Base-by-base conservation (phyloP, 2,113 vertebrate species). In the Paramisgurnus dabryanus region DNA sequence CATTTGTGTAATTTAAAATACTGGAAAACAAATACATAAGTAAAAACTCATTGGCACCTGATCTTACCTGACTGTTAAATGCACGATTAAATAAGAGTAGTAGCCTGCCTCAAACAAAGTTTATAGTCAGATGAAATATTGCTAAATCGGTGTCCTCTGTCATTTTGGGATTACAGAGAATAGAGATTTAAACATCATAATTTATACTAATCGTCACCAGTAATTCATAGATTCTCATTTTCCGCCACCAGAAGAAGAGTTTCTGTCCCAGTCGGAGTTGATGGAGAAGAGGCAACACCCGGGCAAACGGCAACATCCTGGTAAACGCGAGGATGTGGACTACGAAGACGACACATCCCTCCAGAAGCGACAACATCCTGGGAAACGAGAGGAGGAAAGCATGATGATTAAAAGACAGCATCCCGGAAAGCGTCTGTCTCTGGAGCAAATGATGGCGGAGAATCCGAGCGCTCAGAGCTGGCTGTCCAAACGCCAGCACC, bases 241-340 rank as follows among this genome's bases (percentile, higher is more conserved):
- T 47, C 12, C 7, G 15, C 47, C 55, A 68, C 41, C 89, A 98
- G 96, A n/a, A 17, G 72, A 93, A 15, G 80, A 84, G 63, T 86
- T 87, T 65, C 60, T 74, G 18, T 85, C 88, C 84, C 90, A 91
- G 67, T 73, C 86, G 7, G 90, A 92, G 68, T 90, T 91, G 94
- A 63, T 97, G 84, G 89, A 89, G 76, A 95, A 95, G 87, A 89
- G 93, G 79, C 94, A 95, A 67, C 93, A 95, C 74, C 90, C 93
- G 22, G 94, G 92, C 9, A 94, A 93, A 67, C 92, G 94, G 75
- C 85, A 90, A 12, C 90, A 91, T 11, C 66, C 93, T 63, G 90
- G 93, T 7, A 96, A 95, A 89, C 92, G 94, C 68, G 95, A 97
- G 84, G 94, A 96, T 72, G 94, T 95, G n/a, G 95, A 94, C 15